These are phyloP conservation scores for Halisarca cf. caerulea DNA, from an alignment of 37 sponge, comb jelly and placozoan genomes.

Conservation along the genomic window DNA sequence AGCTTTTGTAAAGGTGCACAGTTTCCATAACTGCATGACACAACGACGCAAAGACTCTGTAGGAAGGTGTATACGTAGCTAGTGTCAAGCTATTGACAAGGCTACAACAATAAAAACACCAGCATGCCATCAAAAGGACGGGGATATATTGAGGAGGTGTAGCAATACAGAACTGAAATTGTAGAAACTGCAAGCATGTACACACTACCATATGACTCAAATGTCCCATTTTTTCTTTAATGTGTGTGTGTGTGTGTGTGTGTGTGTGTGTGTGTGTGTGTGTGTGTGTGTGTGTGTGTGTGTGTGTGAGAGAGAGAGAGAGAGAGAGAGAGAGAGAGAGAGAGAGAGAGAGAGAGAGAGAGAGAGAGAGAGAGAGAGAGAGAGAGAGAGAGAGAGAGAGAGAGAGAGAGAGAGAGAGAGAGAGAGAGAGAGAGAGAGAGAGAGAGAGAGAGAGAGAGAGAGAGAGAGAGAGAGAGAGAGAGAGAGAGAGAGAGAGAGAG, in stretches of 20 bases:
- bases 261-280: conserved; percentile 47
- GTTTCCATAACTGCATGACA: too few relatives aligned
- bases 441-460: neutral
- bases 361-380: conserved; percentile 10
- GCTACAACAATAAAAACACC: too few relatives aligned
- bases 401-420: conserved; percentile 4
- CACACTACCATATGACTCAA: too few relatives aligned
- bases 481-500: neutral
- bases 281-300: conserved; percentile 52
- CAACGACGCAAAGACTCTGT: too few relatives aligned
- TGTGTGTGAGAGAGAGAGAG: conserved; percentile 33
- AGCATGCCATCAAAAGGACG: too few relatives aligned
- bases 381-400: conserved; percentile 9
- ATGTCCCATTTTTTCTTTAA: neutral
- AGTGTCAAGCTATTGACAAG: too few relatives aligned
- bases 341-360: conserved; percentile 15
- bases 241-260: conserved; percentile 46
- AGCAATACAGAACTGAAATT: too few relatives aligned
- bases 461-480: neutral
- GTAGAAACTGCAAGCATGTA: too few relatives aligned
- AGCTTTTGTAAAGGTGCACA: too few relatives aligned
- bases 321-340: conserved; percentile 22
- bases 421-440: neutral
- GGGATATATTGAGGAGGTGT: too few relatives aligned
- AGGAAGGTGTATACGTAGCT: too few relatives aligned